Percentiles rank a stretch among this genome's conserved stretches.
Conservation (phyloP, 1,140 invertebrate species). For the Leguminivora glycinivorella region DNA sequence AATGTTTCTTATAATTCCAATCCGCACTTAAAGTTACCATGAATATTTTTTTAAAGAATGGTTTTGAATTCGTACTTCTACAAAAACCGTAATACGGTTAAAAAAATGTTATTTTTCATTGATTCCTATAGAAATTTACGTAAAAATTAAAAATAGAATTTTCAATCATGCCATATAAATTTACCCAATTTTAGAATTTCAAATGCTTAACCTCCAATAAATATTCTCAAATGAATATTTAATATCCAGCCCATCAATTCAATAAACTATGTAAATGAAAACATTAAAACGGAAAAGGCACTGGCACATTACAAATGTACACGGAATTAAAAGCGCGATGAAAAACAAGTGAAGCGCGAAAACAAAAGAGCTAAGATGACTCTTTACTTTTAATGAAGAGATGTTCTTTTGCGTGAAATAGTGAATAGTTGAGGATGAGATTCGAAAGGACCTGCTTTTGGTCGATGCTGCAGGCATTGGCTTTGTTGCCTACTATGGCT, state of each 20-base stretch:
- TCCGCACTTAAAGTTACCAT: no score
- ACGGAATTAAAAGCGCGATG: constrained; percentile 22
- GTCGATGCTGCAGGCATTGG: constrained; percentile 69
- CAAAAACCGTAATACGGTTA: no score
- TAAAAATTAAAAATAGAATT: no score
- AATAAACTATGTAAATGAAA: not conserved
- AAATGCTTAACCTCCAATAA: not conserved
- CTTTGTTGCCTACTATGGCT: constrained; percentile 68
- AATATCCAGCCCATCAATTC: not conserved
- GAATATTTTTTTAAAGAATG: no score
- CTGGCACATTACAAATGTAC: constrained; percentile 26
- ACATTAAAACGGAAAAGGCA: not conserved
- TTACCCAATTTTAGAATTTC: not conserved
- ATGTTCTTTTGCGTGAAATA: constrained; percentile 59
- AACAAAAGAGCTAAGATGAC: constrained; percentile 46
- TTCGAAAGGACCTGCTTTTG: constrained; percentile 65
- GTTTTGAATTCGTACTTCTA: no score
- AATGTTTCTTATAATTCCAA: no score
- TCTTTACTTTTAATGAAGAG: constrained; percentile 30
- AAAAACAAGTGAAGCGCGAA: constrained; percentile 25
- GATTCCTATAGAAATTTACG: no score
- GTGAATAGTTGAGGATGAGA: constrained; percentile 66
- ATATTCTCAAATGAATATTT: not conserved
- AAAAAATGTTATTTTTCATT: no score
- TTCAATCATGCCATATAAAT: not conserved